Percentiles rank a stretch among this genome's conserved stretches.
Conservation (phyloP, 2,797 vertebrate genomes). For the Neosilurus hyrtlii region DNA sequence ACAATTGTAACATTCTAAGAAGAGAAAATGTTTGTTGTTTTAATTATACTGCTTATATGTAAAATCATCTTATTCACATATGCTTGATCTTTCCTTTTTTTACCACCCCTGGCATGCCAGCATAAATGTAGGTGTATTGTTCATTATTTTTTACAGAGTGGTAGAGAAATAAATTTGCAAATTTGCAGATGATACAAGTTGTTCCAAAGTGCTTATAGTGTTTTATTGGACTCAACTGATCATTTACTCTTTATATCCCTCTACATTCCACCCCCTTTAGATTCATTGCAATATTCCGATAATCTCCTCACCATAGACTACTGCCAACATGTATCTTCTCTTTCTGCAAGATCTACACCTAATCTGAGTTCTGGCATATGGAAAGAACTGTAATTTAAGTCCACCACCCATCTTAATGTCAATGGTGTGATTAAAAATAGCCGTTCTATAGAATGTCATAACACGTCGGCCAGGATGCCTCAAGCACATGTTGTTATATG, state of each 20-base stretch:
- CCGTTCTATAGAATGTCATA: no score
- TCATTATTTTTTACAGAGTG: conserved; percentile 1
- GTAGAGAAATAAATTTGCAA: background rate
- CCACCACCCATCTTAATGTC: conserved; percentile 22
- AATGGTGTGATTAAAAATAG: conserved; percentile 55
- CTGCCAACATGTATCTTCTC: conserved; percentile 24
- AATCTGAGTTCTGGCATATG: conserved; percentile 41
- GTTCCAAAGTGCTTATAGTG: background rate
- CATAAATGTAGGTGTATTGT: conserved; percentile 4
- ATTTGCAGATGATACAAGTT: background rate
- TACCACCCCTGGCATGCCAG: conserved; percentile 7
- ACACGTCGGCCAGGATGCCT: no score
- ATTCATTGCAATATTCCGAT: background rate
- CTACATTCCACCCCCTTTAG: background rate
- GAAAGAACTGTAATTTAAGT: conserved; percentile 45
- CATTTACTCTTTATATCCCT: background rate
- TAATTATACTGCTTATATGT: background rate
- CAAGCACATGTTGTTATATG: no score
- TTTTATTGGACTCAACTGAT: background rate
- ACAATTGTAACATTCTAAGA: background rate
- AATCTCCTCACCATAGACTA: conserved; percentile 3
- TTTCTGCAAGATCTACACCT: conserved; percentile 24
- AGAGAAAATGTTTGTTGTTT: background rate
- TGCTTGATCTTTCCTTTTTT: background rate
- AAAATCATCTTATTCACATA: background rate